These are phyloP conservation scores for Isurus oxyrinchus DNA, from an alignment of 2,113 vertebrate genomes.

Conservation along the genomic window DNA sequence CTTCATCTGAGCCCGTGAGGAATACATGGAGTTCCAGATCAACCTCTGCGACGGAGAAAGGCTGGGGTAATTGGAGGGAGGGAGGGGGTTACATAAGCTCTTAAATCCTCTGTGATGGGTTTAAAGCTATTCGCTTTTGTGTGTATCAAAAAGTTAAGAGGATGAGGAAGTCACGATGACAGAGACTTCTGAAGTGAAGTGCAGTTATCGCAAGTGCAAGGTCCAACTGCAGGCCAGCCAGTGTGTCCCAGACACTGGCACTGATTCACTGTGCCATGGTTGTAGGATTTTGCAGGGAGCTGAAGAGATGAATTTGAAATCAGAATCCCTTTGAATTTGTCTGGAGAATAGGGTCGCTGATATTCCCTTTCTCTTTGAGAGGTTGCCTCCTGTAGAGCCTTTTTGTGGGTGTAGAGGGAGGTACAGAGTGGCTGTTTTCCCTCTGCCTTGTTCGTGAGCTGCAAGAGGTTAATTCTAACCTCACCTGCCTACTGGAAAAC, in stretches of 20 bases:
- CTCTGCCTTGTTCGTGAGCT: background rate
- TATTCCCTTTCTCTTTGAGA: background rate
- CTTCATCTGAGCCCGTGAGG: conserved; percentile 68
- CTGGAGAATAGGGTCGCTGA: too few species aligned
- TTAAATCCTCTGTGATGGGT: conserved; percentile 62
- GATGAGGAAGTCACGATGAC: conserved; percentile 55
- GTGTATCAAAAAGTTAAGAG: conserved; percentile 55
- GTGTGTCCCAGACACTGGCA: background rate
- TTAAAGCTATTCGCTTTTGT: conserved; percentile 55
- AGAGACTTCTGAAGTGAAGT: conserved; percentile 59
- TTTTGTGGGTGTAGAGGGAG: background rate
- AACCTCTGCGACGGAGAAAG: conserved; percentile 41
- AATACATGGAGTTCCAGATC: conserved; percentile 51
- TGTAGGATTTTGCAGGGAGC: background rate
- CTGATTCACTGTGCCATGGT: background rate
- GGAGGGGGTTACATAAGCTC: conserved; percentile 60
- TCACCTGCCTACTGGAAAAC: background rate
- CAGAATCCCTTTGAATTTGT: background rate
- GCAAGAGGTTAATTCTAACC: background rate
- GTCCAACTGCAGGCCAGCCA: background rate
- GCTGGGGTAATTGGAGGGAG: conserved; percentile 60
- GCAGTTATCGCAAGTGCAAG: conserved; percentile 26
- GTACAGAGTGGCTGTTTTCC: background rate
- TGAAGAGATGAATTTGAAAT: background rate
- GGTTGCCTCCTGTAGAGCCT: background rate